Conservation (phyloP, 2,113 vertebrate genomes). For the Rhynchomys soricoides region DNA sequence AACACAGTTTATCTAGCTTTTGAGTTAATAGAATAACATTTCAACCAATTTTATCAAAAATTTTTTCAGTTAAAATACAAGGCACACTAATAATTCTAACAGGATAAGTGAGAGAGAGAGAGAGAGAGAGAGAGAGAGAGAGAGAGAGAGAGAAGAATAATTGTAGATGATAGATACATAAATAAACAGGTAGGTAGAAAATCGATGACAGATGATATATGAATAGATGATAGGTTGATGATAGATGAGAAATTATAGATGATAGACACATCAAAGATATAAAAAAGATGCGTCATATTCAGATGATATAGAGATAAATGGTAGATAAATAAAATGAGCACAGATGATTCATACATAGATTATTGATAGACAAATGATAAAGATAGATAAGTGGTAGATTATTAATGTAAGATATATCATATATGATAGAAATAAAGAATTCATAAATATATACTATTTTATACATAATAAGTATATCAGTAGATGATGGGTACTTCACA, state of each 20-base stretch:
- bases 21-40: not conserved
- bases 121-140: not conserved
- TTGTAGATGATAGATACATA: not conserved
- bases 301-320: not conserved
- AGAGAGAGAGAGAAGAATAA: not conserved
- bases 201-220: not conserved
- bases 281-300: not conserved
- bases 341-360: not conserved
- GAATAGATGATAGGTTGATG: not conserved
- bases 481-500: not conserved
- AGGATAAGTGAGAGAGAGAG: not conserved
- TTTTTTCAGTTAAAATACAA: not conserved
- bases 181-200: not conserved
- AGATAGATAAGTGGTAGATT: not conserved
- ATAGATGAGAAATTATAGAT: not conserved
- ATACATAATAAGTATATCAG: not conserved
- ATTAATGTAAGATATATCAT: not conserved
- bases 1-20: not conserved
- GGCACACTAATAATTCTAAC: not conserved
- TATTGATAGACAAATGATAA: not conserved
- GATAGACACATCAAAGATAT: not conserved
- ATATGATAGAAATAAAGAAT: not conserved
- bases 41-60: not conserved
- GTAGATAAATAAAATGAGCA: not conserved
- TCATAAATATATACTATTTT: not conserved